Evolutionary conservation across 35 echinoderm and acorn worm species (phyloP).

Genomic region (Ptychodera flava): DNA sequence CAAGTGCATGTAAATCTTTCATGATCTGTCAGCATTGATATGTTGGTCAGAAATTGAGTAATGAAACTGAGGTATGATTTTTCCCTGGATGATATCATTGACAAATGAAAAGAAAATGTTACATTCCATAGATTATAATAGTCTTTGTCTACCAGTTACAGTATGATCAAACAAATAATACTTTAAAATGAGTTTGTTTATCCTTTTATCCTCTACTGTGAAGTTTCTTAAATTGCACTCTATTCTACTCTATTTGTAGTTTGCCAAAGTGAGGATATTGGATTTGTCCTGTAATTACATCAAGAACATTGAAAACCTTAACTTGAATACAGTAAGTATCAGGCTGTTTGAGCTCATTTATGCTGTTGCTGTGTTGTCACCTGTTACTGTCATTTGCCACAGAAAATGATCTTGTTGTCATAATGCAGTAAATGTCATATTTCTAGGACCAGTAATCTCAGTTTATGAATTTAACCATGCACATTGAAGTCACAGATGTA

Average conservation of each 20-base stretch:
- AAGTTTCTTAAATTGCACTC: too few species aligned
- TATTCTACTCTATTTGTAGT: neutral
- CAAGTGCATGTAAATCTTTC: neutral
- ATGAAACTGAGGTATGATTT: too few species aligned
- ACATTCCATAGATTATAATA: too few species aligned
- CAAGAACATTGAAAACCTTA: neutral
- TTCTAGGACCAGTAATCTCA: neutral
- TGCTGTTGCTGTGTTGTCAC: neutral
- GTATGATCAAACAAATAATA: too few species aligned
- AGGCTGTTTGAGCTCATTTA: neutral
- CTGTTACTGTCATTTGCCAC: neutral
- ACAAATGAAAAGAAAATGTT: too few species aligned
- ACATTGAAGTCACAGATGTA: neutral
- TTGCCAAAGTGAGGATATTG: neutral
- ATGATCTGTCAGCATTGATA: neutral
- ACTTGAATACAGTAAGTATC: conserved; percentile 3
- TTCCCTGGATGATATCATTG: too few species aligned
- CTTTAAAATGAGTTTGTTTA: too few species aligned
- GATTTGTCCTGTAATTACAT: conserved; percentile 11
- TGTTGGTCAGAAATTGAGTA: too few species aligned
- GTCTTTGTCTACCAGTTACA: too few species aligned
- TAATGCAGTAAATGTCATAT: neutral
- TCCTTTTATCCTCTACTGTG: too few species aligned
- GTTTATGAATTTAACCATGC: neutral
- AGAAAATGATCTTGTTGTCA: neutral